These are phyloP conservation scores for Abramis brama DNA, from an alignment of 2,113 vertebrate species.

Conservation along the genomic window DNA sequence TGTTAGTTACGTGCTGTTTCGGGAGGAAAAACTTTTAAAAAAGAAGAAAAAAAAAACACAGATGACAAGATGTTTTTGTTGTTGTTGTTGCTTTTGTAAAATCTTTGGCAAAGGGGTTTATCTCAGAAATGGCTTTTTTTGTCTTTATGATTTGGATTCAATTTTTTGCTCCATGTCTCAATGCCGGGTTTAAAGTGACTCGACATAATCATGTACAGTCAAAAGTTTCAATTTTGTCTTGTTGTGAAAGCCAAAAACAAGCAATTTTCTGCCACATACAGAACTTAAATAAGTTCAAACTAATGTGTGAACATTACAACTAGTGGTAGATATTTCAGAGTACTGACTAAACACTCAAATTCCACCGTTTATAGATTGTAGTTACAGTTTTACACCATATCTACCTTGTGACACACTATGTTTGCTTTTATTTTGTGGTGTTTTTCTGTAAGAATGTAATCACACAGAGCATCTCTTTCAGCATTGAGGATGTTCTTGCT, in stretches of 20 bases:
- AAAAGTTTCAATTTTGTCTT: not conserved
- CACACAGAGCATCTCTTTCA: not conserved
- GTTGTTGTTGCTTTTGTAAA: constrained; percentile 38
- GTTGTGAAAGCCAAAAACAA: constrained; percentile 22
- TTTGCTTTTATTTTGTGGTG: not conserved
- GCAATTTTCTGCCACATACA: constrained; percentile 25
- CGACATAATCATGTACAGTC: not conserved
- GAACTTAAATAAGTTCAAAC: not conserved
- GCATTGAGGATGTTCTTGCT: not conserved
- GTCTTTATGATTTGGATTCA: not conserved
- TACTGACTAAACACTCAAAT: not conserved
- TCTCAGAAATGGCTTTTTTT: constrained; percentile 16
- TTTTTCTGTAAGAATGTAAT: constrained; percentile 19
- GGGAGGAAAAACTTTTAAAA: constrained; percentile 22
- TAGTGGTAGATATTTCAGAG: not conserved
- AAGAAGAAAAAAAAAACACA: not conserved
- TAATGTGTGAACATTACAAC: not conserved
- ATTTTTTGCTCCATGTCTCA: not conserved
- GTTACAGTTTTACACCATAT: constrained; percentile 11
- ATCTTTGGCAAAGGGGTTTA: constrained; percentile 29
- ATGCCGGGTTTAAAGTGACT: not conserved
- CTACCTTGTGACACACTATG: not conserved
- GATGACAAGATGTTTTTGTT: not conserved
- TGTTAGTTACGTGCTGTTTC: constrained; percentile 44
- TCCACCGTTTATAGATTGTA: not conserved